These are phyloP conservation scores for Stenurella melanura DNA, from an alignment of 2,888 invertebrate genomes.

Conservation along the genomic window DNA sequence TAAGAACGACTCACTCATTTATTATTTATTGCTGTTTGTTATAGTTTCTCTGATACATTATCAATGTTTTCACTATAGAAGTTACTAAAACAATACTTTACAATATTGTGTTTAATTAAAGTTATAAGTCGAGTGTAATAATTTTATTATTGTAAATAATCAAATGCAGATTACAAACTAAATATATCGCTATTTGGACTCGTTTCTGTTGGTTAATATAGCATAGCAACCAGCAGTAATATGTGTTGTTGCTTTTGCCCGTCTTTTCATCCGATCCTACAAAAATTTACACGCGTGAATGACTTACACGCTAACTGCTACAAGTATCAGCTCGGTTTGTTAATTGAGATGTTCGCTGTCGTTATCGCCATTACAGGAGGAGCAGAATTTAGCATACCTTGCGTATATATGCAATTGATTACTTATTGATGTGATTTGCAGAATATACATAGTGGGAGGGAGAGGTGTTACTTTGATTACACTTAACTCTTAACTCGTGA, in stretches of 20 bases:
- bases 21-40: constrained; percentile 31
- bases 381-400: background rate
- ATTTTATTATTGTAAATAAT: constrained; percentile 36
- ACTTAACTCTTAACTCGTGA: too few relatives aligned
- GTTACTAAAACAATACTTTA: constrained; percentile 26
- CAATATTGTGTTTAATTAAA: constrained; percentile 9
- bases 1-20: constrained; percentile 24
- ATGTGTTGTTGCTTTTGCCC: constrained; percentile 1
- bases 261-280: background rate
- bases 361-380: background rate
- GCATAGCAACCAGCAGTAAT: constrained; percentile 19
- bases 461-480: too few relatives aligned
- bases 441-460: too few relatives aligned
- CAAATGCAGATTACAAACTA: constrained; percentile 12
- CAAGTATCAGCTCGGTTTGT: background rate
- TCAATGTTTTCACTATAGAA: constrained; percentile 27
- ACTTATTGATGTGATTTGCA: background rate
- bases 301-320: background rate
- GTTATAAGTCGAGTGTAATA: background rate
- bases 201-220: background rate
- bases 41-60: constrained; percentile 24
- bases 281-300: background rate
- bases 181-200: constrained; percentile 19
- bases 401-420: background rate
- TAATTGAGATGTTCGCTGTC: background rate